Evolutionary conservation across 2,888 invertebrate species (phyloP).

Genomic region (Eurytoma adleriae): DNA sequence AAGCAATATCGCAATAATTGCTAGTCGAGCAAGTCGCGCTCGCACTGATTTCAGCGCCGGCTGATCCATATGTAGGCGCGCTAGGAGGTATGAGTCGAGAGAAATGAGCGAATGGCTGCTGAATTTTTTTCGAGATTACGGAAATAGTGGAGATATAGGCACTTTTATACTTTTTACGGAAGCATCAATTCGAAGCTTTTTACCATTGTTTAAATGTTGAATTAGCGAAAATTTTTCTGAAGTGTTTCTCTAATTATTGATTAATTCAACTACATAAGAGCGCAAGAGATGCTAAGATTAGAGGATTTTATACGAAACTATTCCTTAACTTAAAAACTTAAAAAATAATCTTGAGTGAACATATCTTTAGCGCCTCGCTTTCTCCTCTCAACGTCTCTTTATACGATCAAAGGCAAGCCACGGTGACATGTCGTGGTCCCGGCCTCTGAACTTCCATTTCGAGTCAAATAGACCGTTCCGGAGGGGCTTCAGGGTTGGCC

Average conservation of each 20-base stretch:
- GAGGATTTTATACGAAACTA: too few relatives aligned
- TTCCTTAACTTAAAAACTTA: too few relatives aligned
- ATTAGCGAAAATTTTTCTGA: too few relatives aligned
- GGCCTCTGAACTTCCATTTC: conserved; percentile 61
- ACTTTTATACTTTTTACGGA: too few relatives aligned
- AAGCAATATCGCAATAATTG: conserved; percentile 66
- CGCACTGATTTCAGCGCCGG: conserved; percentile 38
- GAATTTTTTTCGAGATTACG: conserved; percentile 10
- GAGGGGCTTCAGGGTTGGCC: conserved; percentile 51
- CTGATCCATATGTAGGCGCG: conserved; percentile 48
- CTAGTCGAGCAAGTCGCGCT: conserved; percentile 57
- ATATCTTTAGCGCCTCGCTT: neutral
- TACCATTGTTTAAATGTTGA: too few relatives aligned
- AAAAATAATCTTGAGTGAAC: too few relatives aligned
- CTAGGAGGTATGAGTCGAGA: conserved; percentile 22
- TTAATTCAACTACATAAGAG: too few relatives aligned
- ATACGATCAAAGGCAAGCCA: neutral
- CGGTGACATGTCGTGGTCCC: conserved; percentile 15
- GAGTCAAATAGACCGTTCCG: conserved; percentile 59
- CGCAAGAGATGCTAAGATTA: too few relatives aligned
- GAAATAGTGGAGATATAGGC: too few relatives aligned
- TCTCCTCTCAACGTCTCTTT: conserved; percentile 5
- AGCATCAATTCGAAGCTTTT: too few relatives aligned
- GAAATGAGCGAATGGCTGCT: conserved; percentile 25
- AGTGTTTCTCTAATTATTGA: too few relatives aligned